Conservation (phyloP, 2,888 invertebrate genomes). For the Amiota communis region DNA sequence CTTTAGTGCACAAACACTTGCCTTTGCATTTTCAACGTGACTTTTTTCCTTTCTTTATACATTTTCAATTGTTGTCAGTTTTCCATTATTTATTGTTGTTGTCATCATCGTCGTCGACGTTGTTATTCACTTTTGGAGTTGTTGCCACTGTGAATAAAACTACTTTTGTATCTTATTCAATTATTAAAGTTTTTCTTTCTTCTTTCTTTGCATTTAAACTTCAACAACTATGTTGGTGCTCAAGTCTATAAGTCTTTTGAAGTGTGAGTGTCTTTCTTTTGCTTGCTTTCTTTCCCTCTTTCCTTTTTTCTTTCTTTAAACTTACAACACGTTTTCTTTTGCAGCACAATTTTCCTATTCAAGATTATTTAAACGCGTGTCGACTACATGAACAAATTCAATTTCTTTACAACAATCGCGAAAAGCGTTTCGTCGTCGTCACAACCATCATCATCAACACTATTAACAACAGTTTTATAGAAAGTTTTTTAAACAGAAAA, state of each 20-base stretch:
- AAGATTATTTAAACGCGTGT: slow-evolving; percentile 57
- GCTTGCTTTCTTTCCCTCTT: slow-evolving; percentile 35
- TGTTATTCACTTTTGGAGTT: background rate
- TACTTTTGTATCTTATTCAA: background rate
- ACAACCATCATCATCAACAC: too few species aligned
- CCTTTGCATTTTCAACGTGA: background rate
- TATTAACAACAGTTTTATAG: too few species aligned
- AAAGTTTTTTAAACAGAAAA: background rate
- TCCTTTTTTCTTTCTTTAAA: background rate
- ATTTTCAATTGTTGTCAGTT: slow-evolving; percentile 9
- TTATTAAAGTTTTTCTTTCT: slow-evolving; percentile 6
- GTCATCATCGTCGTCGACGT: background rate
- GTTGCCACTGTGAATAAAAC: background rate
- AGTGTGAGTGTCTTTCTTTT: slow-evolving; percentile 25
- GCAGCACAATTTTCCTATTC: slow-evolving; percentile 47
- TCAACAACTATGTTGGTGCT: too few species aligned
- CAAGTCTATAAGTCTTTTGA: too few species aligned
- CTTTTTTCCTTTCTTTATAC: background rate
- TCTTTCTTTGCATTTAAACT: slow-evolving; percentile 4
- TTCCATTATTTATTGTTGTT: background rate
- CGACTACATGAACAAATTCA: slow-evolving; percentile 49
- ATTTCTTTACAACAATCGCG: slow-evolving; percentile 51
- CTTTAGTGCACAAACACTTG: too few species aligned
- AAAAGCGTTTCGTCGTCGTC: slow-evolving; percentile 34
- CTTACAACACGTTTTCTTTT: slow-evolving; percentile 43